These are phyloP conservation scores for Syngnathus scovelli DNA, from an alignment of 2,113 vertebrate species.

Conservation along the genomic window DNA sequence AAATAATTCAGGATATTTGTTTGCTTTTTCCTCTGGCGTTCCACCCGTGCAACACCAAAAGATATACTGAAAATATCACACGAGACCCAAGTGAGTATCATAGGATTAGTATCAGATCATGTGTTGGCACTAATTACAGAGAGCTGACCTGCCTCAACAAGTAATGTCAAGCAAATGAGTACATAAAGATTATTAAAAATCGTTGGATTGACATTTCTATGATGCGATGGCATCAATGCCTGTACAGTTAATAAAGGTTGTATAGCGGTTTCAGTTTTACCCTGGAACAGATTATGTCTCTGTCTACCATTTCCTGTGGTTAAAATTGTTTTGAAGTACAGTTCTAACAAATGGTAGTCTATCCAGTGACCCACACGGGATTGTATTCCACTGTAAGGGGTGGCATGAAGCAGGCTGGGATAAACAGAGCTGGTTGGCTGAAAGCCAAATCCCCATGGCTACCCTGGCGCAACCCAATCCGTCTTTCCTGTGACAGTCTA, in stretches of 20 bases:
- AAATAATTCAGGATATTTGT: not conserved
- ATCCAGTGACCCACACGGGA: not conserved
- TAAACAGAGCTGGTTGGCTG: constrained; percentile 49
- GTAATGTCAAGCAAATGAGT: not conserved
- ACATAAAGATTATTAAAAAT: not conserved
- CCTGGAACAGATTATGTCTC: not conserved
- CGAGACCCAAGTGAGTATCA: not conserved
- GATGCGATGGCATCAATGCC: not conserved
- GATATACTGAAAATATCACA: not conserved
- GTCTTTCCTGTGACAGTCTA: constrained; percentile 39
- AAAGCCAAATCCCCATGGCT: constrained; percentile 67
- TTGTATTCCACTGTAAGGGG: constrained; percentile 19
- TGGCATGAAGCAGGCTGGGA: constrained; percentile 37
- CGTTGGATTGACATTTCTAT: too few relatives aligned
- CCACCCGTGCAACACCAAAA: not conserved
- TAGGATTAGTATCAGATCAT: not conserved
- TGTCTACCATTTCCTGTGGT: not conserved
- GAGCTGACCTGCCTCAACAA: not conserved
- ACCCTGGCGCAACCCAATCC: constrained; percentile 49
- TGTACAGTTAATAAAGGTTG: not conserved
- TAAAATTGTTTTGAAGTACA: not conserved
- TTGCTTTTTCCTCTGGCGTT: not conserved
- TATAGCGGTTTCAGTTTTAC: not conserved
- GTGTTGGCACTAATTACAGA: not conserved
- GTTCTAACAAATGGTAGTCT: not conserved